Evolutionary conservation across 2,113 vertebrate genomes (phyloP), one percentile per base, ranked within the genome.

Genomic region (Tinamus guttatus): DNA sequence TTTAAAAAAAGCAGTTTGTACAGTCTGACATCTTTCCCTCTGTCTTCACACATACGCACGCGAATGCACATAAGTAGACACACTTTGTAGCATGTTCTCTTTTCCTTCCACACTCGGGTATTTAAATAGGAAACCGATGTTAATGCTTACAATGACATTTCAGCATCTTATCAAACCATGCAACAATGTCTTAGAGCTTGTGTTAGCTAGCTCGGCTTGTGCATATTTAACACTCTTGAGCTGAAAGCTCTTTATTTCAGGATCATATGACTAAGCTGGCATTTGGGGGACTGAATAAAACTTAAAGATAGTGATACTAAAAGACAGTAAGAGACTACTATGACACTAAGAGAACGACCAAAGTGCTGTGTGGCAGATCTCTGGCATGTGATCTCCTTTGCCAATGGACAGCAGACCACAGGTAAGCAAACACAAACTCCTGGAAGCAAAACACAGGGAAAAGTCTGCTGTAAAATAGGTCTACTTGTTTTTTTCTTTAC

Each of bases 201-300:
- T 47, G 84, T 81, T 52, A 88, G 70, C 68, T 58, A 51, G 78
- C 89, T 84, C 79, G 56, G 41, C 32, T 30, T 9, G 6, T 60
- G 84, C 60, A 94, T 93, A 68, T 54, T 93, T 94, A 95, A 78
- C 67, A 87, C 52, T 85, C 27, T 17, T 41, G 59, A 79, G 73
- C 56, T 80, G 85, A 96, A 97, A 94, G 65, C 24, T 78, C 79
- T 96, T 93, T 94, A 89, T 95, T 97, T 96, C 89, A 73, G 82
- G 52, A 58, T 92, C 59, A 36, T 71, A 91, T 76, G 40, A 94
- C 49, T 76, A 95, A 94, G 70, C 3, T 78, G 71, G 21, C 91
- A 58, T 97, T 97, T 96, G 89, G 74, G 93, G 67, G 96, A 85
- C 45, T 90, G 56, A 94, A 90, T 68, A 51, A 84, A 87, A 76